phyloP scores from a whole-genome alignment of 2,888 invertebrate genomes.

The Ornithoptera priamus region DNA sequence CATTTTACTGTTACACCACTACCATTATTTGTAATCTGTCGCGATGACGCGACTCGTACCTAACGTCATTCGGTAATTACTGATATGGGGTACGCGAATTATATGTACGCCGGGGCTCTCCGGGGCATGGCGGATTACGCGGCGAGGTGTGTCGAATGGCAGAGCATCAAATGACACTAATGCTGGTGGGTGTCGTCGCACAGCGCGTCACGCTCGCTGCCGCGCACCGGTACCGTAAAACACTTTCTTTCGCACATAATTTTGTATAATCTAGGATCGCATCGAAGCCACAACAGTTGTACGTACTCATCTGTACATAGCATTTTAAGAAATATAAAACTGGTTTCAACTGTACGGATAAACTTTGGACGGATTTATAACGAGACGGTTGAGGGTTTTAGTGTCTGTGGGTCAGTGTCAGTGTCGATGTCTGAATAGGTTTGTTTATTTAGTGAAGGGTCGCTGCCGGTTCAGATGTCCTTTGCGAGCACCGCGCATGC shows the following conservation, averaged over 20 bases:
- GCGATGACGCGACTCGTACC: constrained; percentile 10
- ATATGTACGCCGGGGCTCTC: constrained; percentile 34
- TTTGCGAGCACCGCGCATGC: constrained; percentile 61
- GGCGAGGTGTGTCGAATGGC: constrained; percentile 67
- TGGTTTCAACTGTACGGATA: neutral
- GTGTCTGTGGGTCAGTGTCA: constrained; percentile 62
- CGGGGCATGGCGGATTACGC: constrained; percentile 55
- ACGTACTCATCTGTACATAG: neutral
- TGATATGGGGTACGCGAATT: constrained; percentile 3
- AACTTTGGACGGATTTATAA: constrained; percentile 16
- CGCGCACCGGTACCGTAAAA: constrained; percentile 45
- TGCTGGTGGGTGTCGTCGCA: constrained; percentile 57
- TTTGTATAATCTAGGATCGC: constrained; percentile 48
- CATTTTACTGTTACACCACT: constrained; percentile 43
- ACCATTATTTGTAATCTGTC: constrained; percentile 22
- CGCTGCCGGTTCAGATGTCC: constrained; percentile 49
- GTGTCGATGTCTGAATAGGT: constrained; percentile 45
- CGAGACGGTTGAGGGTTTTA: constrained; percentile 38
- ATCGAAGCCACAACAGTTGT: constrained; percentile 18
- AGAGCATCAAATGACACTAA: constrained; percentile 58
- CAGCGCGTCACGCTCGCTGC: constrained; percentile 62
- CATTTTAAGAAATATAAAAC: constrained; percentile 1
- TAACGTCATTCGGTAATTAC: constrained; percentile 11
- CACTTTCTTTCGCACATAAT: constrained; percentile 74
- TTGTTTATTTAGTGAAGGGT: constrained; percentile 69